Conservation (phyloP, 2,797 vertebrate species). For the Hypotaenidia philippensis region DNA sequence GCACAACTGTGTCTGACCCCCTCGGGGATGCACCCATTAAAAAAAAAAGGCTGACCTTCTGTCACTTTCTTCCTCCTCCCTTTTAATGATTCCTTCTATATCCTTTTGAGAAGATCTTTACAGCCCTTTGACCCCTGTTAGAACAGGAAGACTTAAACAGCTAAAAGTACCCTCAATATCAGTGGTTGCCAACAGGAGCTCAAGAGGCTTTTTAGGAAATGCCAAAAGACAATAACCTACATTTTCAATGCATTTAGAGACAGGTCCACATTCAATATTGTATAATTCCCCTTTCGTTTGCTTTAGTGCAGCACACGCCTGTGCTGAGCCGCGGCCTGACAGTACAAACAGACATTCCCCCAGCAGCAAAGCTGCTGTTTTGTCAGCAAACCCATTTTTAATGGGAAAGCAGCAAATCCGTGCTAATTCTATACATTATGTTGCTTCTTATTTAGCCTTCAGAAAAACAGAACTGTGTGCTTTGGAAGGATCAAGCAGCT, state of each 20-base stretch:
- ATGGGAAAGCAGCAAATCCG: neutral
- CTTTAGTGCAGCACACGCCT: neutral
- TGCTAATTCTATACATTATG: neutral
- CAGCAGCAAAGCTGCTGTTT: neutral
- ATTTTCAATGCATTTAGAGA: constrained; percentile 71
- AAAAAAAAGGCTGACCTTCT: constrained; percentile 82
- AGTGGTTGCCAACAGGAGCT: constrained; percentile 72
- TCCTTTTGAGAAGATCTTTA: constrained; percentile 84
- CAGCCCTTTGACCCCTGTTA: constrained; percentile 84
- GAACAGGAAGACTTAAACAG: constrained; percentile 83
- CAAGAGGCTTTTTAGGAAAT: constrained; percentile 80
- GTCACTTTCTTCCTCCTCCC: constrained; percentile 80
- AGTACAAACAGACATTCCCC: constrained; percentile 6
- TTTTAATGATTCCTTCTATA: constrained; percentile 84
- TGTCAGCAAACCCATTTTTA: neutral
- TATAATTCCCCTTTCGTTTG: constrained; percentile 57
- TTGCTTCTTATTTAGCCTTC: neutral
- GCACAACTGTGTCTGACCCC: constrained; percentile 68
- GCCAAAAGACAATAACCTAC: constrained; percentile 76
- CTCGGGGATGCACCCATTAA: constrained; percentile 79
- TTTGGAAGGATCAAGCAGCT: neutral
- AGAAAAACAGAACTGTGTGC: neutral
- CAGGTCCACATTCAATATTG: constrained; percentile 64
- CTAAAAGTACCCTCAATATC: constrained; percentile 76
- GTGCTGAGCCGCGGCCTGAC: neutral